Evolutionary conservation across 2,797 vertebrate species (phyloP).

Genomic region (Remorina albescens): DNA sequence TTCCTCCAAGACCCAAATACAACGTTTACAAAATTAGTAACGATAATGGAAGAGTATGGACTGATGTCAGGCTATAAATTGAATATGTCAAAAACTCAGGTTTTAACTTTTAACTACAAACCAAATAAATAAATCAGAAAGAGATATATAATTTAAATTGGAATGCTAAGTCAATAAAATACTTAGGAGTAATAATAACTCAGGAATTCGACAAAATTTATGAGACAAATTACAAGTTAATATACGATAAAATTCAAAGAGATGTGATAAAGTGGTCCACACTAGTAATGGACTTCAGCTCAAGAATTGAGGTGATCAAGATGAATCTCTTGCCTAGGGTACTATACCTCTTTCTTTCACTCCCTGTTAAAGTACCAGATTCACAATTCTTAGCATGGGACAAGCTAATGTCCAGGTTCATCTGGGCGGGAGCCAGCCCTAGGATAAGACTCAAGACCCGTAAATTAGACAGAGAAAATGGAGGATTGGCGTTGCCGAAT

Average conservation of each 20-base stretch:
- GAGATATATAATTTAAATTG: conserved; percentile 6
- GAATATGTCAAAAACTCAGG: background rate
- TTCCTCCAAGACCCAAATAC: too few species aligned
- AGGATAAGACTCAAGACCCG: background rate
- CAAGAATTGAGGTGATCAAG: background rate
- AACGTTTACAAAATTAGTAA: too few species aligned
- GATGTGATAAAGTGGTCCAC: too few species aligned
- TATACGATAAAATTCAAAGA: conserved; percentile 1
- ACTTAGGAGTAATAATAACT: background rate
- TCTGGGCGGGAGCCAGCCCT: background rate
- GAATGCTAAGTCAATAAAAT: background rate
- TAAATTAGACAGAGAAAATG: background rate
- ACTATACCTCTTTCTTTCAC: background rate
- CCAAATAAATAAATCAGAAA: background rate
- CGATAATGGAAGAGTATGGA: too few species aligned
- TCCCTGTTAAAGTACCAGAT: background rate
- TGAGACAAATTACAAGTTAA: background rate
- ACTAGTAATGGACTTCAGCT: too few species aligned
- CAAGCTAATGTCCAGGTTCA: conserved; percentile 1
- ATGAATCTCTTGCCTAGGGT: background rate
- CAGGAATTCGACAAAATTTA: background rate
- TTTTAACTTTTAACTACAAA: background rate
- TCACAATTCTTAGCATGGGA: conserved; percentile 7
- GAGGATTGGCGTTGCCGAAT: background rate
- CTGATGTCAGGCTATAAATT: too few species aligned